Evolutionary conservation across 2,888 invertebrate genomes (phyloP).

Genomic region (Doris montereyensis): DNA sequence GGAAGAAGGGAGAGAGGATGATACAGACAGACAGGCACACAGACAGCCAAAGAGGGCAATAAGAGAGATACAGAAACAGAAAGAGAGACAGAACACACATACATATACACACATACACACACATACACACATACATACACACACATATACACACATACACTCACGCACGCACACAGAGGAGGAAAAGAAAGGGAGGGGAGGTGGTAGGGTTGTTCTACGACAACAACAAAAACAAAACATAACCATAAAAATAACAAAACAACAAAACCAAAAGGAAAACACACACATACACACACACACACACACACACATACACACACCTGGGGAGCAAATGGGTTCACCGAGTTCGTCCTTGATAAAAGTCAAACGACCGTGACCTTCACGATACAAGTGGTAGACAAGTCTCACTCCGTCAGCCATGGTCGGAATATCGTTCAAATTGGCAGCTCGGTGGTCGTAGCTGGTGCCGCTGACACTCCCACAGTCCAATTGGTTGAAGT

Average conservation of each 20-base stretch:
- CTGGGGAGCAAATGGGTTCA: constrained; percentile 59
- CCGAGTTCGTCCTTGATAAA: constrained; percentile 53
- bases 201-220: neutral
- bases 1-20: too few relatives aligned
- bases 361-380: constrained; percentile 51
- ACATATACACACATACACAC: too few relatives aligned
- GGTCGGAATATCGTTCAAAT: constrained; percentile 54
- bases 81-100: too few relatives aligned
- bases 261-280: too few relatives aligned
- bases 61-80: too few relatives aligned
- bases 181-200: too few relatives aligned
- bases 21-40: too few relatives aligned
- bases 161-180: too few relatives aligned
- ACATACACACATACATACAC: neutral
- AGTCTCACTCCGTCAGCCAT: constrained; percentile 61
- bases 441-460: constrained; percentile 34
- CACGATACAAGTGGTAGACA: constrained; percentile 56
- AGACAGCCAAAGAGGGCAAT: too few relatives aligned
- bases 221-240: neutral
- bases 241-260: too few relatives aligned
- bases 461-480: neutral
- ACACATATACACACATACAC: too few relatives aligned
- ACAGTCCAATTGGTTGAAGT: constrained; percentile 56
- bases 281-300: neutral
- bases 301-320: constrained; percentile 48